These are phyloP conservation scores for Cryptosula pallasiana DNA, from an alignment of 2,888 invertebrate species.

Conservation along the genomic window DNA sequence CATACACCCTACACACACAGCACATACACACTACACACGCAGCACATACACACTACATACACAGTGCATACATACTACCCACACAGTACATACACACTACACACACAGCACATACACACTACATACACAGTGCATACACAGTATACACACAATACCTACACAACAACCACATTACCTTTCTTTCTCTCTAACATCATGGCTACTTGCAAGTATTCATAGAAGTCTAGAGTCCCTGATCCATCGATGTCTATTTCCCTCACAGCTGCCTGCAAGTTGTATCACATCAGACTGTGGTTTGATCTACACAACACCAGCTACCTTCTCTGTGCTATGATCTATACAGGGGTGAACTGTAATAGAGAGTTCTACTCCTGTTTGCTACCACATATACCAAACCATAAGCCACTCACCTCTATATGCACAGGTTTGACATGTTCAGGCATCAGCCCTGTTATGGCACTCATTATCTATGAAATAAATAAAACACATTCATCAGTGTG, in stretches of 20 bases:
- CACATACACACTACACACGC: too few species aligned
- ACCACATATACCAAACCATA: background rate
- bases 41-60: too few species aligned
- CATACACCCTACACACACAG: too few species aligned
- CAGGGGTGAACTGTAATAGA: too few species aligned
- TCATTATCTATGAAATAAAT: slow-evolving; percentile 1
- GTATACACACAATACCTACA: too few species aligned
- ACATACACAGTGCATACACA: too few species aligned
- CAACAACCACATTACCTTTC: slow-evolving; percentile 14
- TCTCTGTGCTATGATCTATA: background rate
- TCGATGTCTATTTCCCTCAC: slow-evolving; percentile 15
- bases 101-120: too few species aligned
- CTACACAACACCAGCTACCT: background rate
- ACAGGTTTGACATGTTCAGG: slow-evolving; percentile 3
- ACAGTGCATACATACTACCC: too few species aligned
- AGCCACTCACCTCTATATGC: slow-evolving; percentile 18
- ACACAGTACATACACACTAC: too few species aligned
- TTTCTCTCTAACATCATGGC: slow-evolving; percentile 1
- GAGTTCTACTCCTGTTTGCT: background rate
- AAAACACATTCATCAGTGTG: too few species aligned
- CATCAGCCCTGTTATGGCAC: slow-evolving; percentile 16
- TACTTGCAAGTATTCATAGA: slow-evolving; percentile 21
- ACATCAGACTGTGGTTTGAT: too few species aligned
- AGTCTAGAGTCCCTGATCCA: slow-evolving; percentile 13
- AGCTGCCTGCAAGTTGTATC: background rate